Evolutionary conservation across 2,888 invertebrate species (phyloP).

Genomic region (Cinara cedri): DNA sequence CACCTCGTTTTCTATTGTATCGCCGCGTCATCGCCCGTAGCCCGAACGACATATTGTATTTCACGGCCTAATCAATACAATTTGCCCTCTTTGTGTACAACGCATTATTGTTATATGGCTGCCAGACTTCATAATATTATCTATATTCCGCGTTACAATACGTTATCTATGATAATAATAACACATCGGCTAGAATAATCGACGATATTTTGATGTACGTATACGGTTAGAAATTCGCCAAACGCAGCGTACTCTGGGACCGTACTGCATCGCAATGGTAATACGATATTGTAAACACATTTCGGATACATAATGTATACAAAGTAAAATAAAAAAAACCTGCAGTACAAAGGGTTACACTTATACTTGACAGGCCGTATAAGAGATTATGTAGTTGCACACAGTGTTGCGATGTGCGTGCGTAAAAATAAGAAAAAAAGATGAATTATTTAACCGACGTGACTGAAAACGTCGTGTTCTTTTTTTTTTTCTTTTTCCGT

Average conservation of each 20-base stretch:
- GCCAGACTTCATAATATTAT: no score
- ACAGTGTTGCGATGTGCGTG: neutral
- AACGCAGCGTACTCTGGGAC: no score
- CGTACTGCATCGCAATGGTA: slow-evolving; percentile 6
- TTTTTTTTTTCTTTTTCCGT: neutral
- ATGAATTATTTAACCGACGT: slow-evolving; percentile 48
- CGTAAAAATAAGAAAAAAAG: neutral
- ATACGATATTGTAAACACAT: neutral
- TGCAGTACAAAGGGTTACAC: slow-evolving; percentile 30
- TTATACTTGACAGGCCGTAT: slow-evolving; percentile 21
- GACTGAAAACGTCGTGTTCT: slow-evolving; percentile 13
- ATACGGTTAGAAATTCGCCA: slow-evolving; percentile 3
- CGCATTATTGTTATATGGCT: no score
- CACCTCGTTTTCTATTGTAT: no score
- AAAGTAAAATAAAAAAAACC: slow-evolving; percentile 22
- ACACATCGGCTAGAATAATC: no score
- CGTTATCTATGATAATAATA: no score
- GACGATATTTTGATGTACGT: no score
- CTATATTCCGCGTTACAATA: no score
- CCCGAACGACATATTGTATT: no score
- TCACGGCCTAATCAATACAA: no score
- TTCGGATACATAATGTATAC: slow-evolving; percentile 28
- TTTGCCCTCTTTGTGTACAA: no score
- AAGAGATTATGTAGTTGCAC: neutral
- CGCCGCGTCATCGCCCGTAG: no score